Evolutionary conservation across 2,113 vertebrate genomes (phyloP), one percentile per base, ranked within the genome.

Genomic region (Verasper variegatus): DNA sequence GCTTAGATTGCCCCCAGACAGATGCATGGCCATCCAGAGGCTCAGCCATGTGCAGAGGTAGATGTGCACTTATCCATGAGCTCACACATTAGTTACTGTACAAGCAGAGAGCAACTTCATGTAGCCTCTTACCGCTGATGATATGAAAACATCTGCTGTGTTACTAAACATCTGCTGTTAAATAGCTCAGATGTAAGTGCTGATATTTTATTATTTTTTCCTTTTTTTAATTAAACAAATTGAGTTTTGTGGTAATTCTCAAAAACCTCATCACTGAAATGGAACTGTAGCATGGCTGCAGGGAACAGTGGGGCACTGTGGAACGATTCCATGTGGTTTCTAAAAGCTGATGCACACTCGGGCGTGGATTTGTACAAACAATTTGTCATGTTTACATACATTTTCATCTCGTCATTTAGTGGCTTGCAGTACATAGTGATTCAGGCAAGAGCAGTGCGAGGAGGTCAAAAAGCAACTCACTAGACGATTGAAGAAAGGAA

Each of bases 161-260:
- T 21, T 69, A 27, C 66, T 76, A 59, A 87, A 77, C 79, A 80
- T 71, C 73, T 86, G 79, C 68, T 84, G 64, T 64, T 83, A 64
- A 75, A 76, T n/a, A 26, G 74, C 65, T 81, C 68, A 63, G 5
- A 74, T 67, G 51, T 49, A 35, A 55, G 71, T 49, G 31, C 57
- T n/a, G 54, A 72, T 74, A 80, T 54, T 70, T 62, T 68, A 47
- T 47, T 58, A 26, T 68, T 45, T 61, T 68, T 14, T 7, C 17
- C 15, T 2, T 61, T 37, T 55, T 60, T 69, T 78, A 21, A 68
- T 60, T 49, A 31, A 69, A 54, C 69, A 63, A 70, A 69, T 55
- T 2, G 42, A 68, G 37, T 45, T 31, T 9, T 10, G 45, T 11
- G 58, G 40, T 21, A 61, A 74, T 71, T 56, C 14, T 47, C 49